A percentile compares a stretch with the other conserved stretches of the same genome.
These are phyloP conservation scores for Pogoniulus pusillus DNA, from an alignment of 2,797 vertebrate species.

Conservation along the genomic window DNA sequence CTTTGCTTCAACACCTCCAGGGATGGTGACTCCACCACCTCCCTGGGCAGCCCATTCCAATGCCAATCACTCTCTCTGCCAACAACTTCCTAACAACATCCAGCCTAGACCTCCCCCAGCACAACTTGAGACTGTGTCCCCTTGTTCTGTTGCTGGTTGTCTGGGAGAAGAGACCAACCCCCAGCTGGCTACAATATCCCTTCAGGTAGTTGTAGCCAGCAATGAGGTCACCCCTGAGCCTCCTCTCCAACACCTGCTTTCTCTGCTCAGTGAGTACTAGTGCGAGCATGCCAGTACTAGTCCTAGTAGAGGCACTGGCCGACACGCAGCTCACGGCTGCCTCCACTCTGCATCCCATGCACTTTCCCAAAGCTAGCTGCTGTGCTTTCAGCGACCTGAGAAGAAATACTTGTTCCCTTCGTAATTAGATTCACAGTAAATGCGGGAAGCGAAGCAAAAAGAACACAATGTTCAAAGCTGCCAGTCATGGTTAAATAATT, in stretches of 20 bases:
- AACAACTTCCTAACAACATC: too few relatives aligned
- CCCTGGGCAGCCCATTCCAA: too few relatives aligned
- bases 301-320: neutral
- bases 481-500: conserved; percentile 77
- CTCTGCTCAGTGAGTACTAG: neutral
- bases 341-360: conserved; percentile 15
- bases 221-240: too few relatives aligned
- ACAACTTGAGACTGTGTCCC: too few relatives aligned
- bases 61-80: too few relatives aligned
- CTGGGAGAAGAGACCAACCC: too few relatives aligned
- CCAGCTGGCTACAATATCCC: too few relatives aligned
- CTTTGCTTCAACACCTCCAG: too few relatives aligned
- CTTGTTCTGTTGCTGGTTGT: too few relatives aligned
- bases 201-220: too few relatives aligned
- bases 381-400: conserved; percentile 48
- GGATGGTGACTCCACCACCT: too few relatives aligned
- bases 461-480: conserved; percentile 74
- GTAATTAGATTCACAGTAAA: conserved; percentile 76
- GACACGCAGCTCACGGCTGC: neutral
- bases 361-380: conserved; percentile 27
- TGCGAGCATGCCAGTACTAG: neutral
- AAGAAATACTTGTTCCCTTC: conserved; percentile 62
- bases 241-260: neutral
- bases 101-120: too few relatives aligned
- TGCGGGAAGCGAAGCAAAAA: conserved; percentile 73